Percentiles rank a stretch among this genome's conserved stretches.
phyloP scores from a whole-genome alignment of 1,140 invertebrate species.

The Brachionus angularis region DNA sequence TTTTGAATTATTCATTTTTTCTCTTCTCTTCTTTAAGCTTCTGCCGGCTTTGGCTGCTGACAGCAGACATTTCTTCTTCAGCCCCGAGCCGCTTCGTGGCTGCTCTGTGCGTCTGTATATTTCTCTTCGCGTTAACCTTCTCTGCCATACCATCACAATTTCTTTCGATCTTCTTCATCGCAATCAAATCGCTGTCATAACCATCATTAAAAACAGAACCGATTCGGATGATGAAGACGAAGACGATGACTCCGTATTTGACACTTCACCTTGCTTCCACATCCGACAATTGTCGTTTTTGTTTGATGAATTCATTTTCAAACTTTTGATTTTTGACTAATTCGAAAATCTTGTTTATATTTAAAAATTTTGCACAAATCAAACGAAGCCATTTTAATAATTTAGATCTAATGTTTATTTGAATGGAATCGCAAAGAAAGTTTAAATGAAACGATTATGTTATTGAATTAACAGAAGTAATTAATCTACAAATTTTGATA shows the following conservation, averaged over 20 bases:
- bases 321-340: no score
- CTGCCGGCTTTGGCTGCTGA: constrained; percentile 16
- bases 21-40: neutral
- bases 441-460: no score
- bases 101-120: constrained; percentile 35
- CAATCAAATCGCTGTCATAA: constrained; percentile 33
- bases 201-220: constrained; percentile 40
- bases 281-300: constrained; percentile 28
- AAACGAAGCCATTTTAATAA: no score
- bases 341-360: no score
- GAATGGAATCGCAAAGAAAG: no score
- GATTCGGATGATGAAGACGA: neutral
- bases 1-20: no score
- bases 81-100: neutral
- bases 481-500: no score
- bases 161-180: neutral
- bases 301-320: no score
- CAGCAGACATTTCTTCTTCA: constrained; percentile 32
- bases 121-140: constrained; percentile 38
- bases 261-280: constrained; percentile 32
- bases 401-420: no score
- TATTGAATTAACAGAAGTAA: no score
- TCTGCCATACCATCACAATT: constrained; percentile 24
- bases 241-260: neutral
- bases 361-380: no score